A percentile compares a stretch with the other conserved stretches of the same genome.
These are phyloP conservation scores for Takifugu rubripes DNA, from an alignment of 2,797 vertebrate genomes.

Conservation along the genomic window DNA sequence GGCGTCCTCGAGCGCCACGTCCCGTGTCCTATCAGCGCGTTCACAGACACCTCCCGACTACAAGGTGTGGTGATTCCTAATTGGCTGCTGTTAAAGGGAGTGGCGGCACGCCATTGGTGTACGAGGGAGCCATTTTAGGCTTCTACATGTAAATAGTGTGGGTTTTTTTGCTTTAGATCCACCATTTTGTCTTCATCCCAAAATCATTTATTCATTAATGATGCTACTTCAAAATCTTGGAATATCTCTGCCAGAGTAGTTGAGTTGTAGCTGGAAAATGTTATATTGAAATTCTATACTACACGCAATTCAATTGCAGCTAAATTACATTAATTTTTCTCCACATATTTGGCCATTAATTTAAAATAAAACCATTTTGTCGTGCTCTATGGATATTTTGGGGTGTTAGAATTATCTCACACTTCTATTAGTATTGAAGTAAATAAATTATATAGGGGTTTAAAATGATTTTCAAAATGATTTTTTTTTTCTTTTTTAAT, in stretches of 20 bases:
- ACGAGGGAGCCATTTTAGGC: slow-evolving; percentile 67
- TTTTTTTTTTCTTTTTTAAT: slow-evolving; percentile 30
- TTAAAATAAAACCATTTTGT: too few species aligned
- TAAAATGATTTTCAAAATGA: too few species aligned
- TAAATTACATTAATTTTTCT: too few species aligned
- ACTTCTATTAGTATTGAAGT: too few species aligned
- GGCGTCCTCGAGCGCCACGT: slow-evolving; percentile 14
- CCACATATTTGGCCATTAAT: too few species aligned
- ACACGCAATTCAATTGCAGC: too few species aligned
- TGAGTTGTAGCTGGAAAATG: too few species aligned
- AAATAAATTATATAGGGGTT: too few species aligned
- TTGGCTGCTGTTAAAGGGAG: slow-evolving; percentile 38
- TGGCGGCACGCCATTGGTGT: slow-evolving; percentile 39
- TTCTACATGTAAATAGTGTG: slow-evolving; percentile 18
- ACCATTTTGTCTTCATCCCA: slow-evolving; percentile 62
- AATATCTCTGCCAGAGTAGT: too few species aligned
- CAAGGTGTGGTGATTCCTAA: slow-evolving; percentile 25
- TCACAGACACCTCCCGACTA: neutral
- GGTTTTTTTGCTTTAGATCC: slow-evolving; percentile 7
- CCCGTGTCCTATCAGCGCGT: slow-evolving; percentile 48
- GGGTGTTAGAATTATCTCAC: too few species aligned
- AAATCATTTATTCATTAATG: neutral
- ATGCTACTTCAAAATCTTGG: neutral
- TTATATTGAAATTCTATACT: too few species aligned
- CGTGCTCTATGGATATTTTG: too few species aligned